These are phyloP conservation scores for Glyptemys insculpta DNA, from an alignment of 2,797 vertebrate genomes.

Conservation along the genomic window DNA sequence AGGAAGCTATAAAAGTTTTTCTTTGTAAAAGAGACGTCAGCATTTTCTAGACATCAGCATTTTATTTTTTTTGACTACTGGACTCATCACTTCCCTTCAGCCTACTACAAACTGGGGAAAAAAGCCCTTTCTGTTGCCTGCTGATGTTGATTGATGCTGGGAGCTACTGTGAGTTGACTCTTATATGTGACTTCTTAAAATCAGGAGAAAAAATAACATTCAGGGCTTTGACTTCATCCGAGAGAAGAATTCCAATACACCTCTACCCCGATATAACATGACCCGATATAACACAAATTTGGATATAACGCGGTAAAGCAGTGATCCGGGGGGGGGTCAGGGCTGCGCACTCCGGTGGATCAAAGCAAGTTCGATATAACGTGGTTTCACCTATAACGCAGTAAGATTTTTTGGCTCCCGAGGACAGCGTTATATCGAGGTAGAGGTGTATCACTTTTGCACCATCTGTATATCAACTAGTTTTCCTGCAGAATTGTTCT, in stretches of 20 bases:
- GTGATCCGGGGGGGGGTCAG: too few relatives aligned
- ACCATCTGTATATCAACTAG: neutral
- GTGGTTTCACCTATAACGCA: too few relatives aligned
- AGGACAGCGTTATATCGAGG: too few relatives aligned
- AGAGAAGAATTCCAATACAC: neutral
- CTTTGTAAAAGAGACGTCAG: neutral
- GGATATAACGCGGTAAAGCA: too few relatives aligned
- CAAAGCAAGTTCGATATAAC: too few relatives aligned
- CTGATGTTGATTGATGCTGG: neutral
- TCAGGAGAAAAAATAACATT: neutral
- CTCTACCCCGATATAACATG: too few relatives aligned
- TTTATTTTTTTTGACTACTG: neutral
- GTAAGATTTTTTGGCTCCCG: too few relatives aligned
- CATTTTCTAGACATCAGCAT: neutral
- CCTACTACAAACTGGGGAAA: neutral
- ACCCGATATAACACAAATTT: too few relatives aligned
- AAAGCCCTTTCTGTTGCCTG: slow-evolving; percentile 7
- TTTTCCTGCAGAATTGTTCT: slow-evolving; percentile 2
- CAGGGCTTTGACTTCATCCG: neutral
- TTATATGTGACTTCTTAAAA: neutral
- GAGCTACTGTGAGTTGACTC: neutral
- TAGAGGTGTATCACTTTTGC: neutral
- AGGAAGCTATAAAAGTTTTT: neutral
- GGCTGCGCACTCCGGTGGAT: too few relatives aligned
- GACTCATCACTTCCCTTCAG: slow-evolving; percentile 23